Conservation (phyloP, 2,113 vertebrate species). For the Ciconia boyciana region DNA sequence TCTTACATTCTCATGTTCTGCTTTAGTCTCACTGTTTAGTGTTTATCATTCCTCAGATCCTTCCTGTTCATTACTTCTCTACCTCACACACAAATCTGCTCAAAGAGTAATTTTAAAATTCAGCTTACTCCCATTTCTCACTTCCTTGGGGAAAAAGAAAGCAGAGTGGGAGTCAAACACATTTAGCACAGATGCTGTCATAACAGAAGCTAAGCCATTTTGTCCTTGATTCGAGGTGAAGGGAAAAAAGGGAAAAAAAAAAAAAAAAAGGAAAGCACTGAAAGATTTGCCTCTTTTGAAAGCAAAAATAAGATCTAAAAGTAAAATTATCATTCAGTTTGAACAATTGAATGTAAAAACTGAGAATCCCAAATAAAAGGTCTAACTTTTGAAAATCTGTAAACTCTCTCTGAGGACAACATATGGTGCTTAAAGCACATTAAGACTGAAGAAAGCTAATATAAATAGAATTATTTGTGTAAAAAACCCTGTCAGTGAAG, state of each 20-base stretch:
- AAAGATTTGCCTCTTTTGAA: not conserved
- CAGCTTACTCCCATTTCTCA: not conserved
- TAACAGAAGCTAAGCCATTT: not conserved
- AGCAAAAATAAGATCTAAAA: not conserved
- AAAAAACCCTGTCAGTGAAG: not conserved
- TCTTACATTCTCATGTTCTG: not conserved
- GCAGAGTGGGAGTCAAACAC: not conserved
- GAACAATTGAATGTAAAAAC: not conserved
- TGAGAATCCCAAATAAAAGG: not conserved
- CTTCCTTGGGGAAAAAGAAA: not conserved
- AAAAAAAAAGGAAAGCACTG: not conserved
- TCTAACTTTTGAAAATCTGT: not conserved
- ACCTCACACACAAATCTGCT: not conserved
- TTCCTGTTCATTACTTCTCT: not conserved
- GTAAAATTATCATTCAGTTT: not conserved
- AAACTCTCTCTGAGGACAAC: not conserved
- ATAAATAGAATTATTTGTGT: not conserved
- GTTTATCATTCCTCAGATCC: not conserved
- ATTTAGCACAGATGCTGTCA: not conserved
- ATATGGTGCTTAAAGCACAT: not conserved
- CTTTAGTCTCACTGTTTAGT: not conserved
- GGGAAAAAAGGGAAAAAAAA: rapidly evolving
- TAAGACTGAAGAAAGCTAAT: not conserved
- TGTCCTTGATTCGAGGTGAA: not conserved
- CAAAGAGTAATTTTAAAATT: not conserved